A percentile compares a stretch with the other conserved stretches of the same genome.
Evolutionary conservation across 30 jellyfish, hydroid and myxozoan genomes (phyloP).

Genomic region (Catostylus mosaicus): DNA sequence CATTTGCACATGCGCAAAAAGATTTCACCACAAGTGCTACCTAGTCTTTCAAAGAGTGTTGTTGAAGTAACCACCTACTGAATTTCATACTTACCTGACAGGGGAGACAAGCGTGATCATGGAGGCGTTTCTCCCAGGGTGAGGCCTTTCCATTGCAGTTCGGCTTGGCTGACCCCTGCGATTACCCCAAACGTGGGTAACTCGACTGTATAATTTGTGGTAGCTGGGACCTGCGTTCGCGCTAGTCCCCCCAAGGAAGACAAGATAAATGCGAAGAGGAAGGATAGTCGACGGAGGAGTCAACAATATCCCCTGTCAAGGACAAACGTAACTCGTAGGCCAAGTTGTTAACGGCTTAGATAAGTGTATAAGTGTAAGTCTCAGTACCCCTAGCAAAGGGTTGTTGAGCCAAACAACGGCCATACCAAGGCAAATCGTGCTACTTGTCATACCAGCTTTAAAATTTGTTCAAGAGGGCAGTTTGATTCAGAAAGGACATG

Average conservation of each 20-base stretch:
- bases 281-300: no score
- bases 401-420: no score
- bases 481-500: no score
- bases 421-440: no score
- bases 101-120: conserved; percentile 56
- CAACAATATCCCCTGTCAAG: no score
- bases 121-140: conserved; percentile 62
- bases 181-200: conserved; percentile 80
- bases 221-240: conserved; percentile 63
- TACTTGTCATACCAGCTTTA: no score
- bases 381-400: no score
- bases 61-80: not conserved
- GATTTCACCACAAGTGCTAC: not conserved
- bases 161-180: conserved; percentile 84
- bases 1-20: not conserved
- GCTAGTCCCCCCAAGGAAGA: conserved; percentile 48
- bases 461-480: no score
- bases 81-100: conserved; percentile 50
- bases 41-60: not conserved
- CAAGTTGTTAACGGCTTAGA: no score
- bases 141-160: conserved; percentile 81
- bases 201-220: conserved; percentile 65
- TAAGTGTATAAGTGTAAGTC: no score
- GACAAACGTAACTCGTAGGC: no score
- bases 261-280: no score